Evolutionary conservation across 92 coral and sea anemone species (phyloP).

Genomic region (Actinostola sp.): DNA sequence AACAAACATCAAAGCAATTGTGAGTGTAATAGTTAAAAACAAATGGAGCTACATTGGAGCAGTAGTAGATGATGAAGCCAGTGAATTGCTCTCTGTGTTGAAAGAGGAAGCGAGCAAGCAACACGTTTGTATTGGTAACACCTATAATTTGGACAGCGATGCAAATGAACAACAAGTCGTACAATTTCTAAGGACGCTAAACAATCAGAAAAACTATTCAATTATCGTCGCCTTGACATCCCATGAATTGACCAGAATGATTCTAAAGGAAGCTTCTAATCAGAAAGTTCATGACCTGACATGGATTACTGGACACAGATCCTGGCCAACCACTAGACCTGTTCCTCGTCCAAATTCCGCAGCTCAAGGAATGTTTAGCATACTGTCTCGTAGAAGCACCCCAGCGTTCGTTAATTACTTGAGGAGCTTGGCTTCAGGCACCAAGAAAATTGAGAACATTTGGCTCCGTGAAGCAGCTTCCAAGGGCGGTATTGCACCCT

Average conservation of each 20-base stretch:
- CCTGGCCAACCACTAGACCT: constrained; percentile 68
- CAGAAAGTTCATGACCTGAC: constrained; percentile 66
- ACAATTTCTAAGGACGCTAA: constrained; percentile 45
- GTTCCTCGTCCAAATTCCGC: constrained; percentile 65
- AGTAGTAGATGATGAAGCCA: constrained; percentile 52
- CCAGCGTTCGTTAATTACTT: constrained; percentile 54
- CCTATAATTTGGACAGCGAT: constrained; percentile 44
- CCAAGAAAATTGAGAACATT: constrained; percentile 31
- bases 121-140: constrained; percentile 60
- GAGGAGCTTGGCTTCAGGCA: constrained; percentile 41
- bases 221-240: constrained; percentile 73
- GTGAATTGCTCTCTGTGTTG: constrained; percentile 31
- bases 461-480: constrained; percentile 62
- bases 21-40: constrained; percentile 63
- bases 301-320: constrained; percentile 72
- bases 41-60: constrained; percentile 85
- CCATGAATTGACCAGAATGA: constrained; percentile 44
- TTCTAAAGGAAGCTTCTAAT: constrained; percentile 72
- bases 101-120: constrained; percentile 47
- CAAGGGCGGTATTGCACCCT: background rate
- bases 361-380: constrained; percentile 78
- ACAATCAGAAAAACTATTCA: constrained; percentile 66
- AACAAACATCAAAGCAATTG: constrained; percentile 68
- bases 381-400: constrained; percentile 60
- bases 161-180: constrained; percentile 52